Percentiles rank a stretch among this genome's conserved stretches.
Conservation (phyloP, 37 sponge, comb jelly and placozoan genomes). For the Theonella swinhoei region DNA sequence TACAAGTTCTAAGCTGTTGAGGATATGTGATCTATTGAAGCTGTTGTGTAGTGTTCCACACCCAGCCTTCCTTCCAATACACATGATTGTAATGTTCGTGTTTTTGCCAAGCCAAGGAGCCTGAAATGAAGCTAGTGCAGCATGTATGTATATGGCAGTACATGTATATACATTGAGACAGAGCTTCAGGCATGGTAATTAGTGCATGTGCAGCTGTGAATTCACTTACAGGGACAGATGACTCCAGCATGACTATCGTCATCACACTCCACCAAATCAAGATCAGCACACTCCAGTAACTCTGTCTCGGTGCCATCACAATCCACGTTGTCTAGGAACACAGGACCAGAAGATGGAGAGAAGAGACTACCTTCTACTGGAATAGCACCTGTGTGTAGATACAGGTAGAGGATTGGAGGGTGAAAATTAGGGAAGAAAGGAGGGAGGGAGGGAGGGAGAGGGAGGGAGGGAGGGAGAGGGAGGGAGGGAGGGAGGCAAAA, state of each 20-base stretch:
- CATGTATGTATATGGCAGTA: too few species aligned
- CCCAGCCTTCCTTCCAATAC: too few species aligned
- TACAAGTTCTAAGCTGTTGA: too few species aligned
- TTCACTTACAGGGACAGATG: background rate
- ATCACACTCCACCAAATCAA: background rate
- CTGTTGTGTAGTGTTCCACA: too few species aligned
- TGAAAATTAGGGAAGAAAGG: background rate
- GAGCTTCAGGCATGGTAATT: too few species aligned
- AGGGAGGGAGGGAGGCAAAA: background rate
- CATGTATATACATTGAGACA: too few species aligned
- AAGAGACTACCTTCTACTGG: background rate
- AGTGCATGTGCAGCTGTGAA: background rate
- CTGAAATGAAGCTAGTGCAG: too few species aligned
- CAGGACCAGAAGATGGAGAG: background rate
- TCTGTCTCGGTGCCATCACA: background rate
- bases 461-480: background rate
- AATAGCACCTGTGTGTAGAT: background rate
- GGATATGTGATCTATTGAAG: too few species aligned
- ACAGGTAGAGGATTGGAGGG: background rate
- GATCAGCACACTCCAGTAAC: background rate
- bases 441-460: background rate
- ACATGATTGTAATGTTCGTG: too few species aligned
- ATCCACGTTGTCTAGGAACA: background rate
- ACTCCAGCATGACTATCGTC: constrained; percentile 9
- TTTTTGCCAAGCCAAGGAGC: too few species aligned